phyloP scores from a whole-genome alignment of 2,797 vertebrate species.

The Gymnothorax reevesii region DNA sequence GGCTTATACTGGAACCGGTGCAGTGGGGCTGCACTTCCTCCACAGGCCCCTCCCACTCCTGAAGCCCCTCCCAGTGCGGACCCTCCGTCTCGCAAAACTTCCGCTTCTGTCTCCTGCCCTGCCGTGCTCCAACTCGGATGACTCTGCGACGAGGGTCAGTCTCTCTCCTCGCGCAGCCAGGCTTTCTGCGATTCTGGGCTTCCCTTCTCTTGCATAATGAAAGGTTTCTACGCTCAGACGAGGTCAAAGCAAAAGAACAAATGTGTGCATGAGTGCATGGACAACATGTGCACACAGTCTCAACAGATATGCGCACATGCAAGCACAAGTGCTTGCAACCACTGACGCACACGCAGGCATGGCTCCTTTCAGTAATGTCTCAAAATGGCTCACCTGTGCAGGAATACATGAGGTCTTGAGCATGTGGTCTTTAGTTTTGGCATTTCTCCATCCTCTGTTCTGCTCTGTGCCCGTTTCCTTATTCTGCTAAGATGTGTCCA shows the following conservation, averaged over 20 bases:
- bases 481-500: slow-evolving; percentile 29
- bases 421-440: neutral
- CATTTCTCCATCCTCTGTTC: neutral
- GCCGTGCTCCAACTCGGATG: neutral
- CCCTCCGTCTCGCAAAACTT: neutral
- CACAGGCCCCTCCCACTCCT: neutral
- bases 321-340: neutral
- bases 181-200: neutral
- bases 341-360: neutral
- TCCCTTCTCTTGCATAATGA: neutral
- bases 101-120: neutral
- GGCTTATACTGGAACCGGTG: neutral
- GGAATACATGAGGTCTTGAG: slow-evolving; percentile 35
- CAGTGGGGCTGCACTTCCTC: neutral
- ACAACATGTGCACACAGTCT: neutral
- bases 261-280: neutral
- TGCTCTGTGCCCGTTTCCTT: neutral
- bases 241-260: neutral
- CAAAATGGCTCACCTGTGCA: slow-evolving; percentile 21
- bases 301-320: neutral
- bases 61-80: neutral
- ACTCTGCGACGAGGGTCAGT: neutral
- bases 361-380: too few species aligned
- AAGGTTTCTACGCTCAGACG: slow-evolving; percentile 17
- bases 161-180: neutral